Evolutionary conservation across 2,888 invertebrate species (phyloP).

Genomic region (Epinotia bilunana): DNA sequence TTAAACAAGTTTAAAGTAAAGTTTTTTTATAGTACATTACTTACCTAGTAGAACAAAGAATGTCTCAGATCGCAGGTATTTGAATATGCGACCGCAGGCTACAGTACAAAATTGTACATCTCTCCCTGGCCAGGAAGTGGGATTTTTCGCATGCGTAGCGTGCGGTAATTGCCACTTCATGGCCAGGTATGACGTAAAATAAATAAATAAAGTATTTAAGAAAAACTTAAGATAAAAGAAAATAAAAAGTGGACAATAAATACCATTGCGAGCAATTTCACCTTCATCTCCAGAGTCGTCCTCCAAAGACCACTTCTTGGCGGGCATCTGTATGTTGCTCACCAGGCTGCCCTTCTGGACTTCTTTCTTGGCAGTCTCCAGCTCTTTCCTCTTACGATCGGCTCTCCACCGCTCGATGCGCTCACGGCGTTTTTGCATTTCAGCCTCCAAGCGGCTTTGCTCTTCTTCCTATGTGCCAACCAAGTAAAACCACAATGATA

Average conservation of each 20-base stretch:
- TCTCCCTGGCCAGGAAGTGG: too few relatives aligned
- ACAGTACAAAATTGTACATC: too few relatives aligned
- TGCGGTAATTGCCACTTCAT: too few relatives aligned
- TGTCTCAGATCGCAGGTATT: too few relatives aligned
- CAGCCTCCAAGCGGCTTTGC: conserved; percentile 94
- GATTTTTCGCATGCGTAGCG: too few relatives aligned
- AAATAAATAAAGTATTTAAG: not conserved
- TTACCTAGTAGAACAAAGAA: too few relatives aligned
- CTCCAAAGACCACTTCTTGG: conserved; percentile 97
- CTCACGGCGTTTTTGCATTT: conserved; percentile 98
- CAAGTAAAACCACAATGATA: not conserved
- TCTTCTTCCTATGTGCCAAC: conserved; percentile 89
- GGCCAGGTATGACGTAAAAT: too few relatives aligned
- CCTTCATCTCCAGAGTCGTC: conserved; percentile 98
- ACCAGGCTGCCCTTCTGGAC: conserved; percentile 86
- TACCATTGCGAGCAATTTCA: conserved; percentile 56
- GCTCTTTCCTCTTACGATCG: conserved; percentile 94
- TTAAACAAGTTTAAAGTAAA: too few relatives aligned
- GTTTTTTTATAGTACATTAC: too few relatives aligned
- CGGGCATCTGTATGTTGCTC: conserved; percentile 84
- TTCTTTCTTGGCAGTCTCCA: conserved; percentile 92
- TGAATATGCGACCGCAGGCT: too few relatives aligned
- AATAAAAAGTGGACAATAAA: conserved; percentile 33
- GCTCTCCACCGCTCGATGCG: conserved; percentile 98
- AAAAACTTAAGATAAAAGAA: conserved; percentile 8